Base-by-base conservation (phyloP, 1,140 invertebrate genomes). In the Alviniconcha marisindica region DNA sequence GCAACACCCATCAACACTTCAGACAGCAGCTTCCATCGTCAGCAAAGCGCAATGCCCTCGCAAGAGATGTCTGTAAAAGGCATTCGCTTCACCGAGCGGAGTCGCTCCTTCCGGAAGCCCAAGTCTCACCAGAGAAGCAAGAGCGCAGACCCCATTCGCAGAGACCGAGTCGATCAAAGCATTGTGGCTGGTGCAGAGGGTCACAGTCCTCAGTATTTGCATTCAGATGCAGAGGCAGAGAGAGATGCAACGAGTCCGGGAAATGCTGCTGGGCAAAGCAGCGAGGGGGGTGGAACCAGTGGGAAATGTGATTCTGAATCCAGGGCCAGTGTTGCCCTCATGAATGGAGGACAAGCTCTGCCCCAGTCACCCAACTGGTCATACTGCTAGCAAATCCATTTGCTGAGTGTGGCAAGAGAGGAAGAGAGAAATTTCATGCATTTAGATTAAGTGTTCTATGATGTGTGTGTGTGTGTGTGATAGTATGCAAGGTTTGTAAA, bases 61-160 rank as follows among this genome's bases (percentile, higher is more conserved):
- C 56, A 79, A 24, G 77, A 86, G 40, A 84, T 87, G 69, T 81
- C 85, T 12, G 84, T 90, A 0, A 91, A 90, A 81, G 88, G 88
- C 15, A 89, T 91, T 40, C 83, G 85, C 38, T 82, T 91, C 36
- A 89, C 89, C 15, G 83, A 84, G 40, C 88, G 86, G 77, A 91
- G 87, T 54, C 81, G 90, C 42, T 91, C 90, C 21, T 91, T 90
- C 78, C 85, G 89, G 33, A 80, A 44, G 33, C 78, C 78, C 21
- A 80, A 80, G 28, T 24, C 38, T 4, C n/a, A 66, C 78, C 18
- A 54, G 78, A 44, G 60, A 40, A 31, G 56, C n/a, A n/a, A 31
- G 78, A 63, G 78, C 36, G 60, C 78, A 38, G 38, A 56, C n/a
- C 54, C 54, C 54, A 36, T 24, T 51, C 77, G 36, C 36, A n/a